Conservation (phyloP, 2,888 invertebrate genomes). For the Autographa gamma region DNA sequence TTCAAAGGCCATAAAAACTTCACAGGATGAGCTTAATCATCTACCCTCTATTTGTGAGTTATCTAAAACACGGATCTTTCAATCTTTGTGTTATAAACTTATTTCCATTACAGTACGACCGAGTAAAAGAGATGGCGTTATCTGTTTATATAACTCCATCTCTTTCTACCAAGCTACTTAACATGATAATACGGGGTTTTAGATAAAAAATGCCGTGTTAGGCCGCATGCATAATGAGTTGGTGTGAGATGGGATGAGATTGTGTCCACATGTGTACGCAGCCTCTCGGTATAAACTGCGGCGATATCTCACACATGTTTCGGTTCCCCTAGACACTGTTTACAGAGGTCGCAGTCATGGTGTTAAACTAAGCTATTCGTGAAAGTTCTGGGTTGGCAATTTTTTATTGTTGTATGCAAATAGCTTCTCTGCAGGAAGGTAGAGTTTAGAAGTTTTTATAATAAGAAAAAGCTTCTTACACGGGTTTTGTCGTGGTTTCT, state of each 20-base stretch:
- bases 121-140: neutral
- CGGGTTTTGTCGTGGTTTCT: no score
- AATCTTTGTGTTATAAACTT: no score
- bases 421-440: no score
- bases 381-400: constrained; percentile 10
- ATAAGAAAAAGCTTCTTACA: no score
- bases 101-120: neutral
- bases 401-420: neutral
- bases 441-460: no score
- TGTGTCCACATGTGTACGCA: constrained; percentile 11
- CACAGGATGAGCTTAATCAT: no score
- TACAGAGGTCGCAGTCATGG: constrained; percentile 22
- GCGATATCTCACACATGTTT: constrained; percentile 41
- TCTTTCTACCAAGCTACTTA: neutral
- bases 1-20: no score
- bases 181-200: neutral
- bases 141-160: neutral
- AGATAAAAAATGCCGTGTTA: neutral
- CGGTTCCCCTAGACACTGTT: constrained; percentile 42
- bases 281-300: constrained; percentile 30
- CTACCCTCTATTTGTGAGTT: no score
- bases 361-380: neutral
- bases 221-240: constrained; percentile 2
- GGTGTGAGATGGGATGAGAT: neutral
- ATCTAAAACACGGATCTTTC: neutral